These are phyloP conservation scores for Tholera decimalis DNA, from an alignment of 2,888 invertebrate species.

Conservation along the genomic window DNA sequence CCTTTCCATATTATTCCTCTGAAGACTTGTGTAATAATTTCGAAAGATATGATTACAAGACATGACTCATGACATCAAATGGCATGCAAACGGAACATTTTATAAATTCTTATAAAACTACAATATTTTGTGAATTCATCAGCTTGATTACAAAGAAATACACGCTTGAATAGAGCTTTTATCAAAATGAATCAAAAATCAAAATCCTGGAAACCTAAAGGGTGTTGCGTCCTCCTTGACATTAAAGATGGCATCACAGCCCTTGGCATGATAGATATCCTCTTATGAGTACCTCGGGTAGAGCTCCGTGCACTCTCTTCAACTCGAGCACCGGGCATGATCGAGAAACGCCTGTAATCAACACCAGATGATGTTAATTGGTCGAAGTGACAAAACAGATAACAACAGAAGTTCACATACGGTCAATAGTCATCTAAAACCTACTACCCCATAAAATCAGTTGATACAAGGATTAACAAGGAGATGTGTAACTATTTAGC, in stretches of 20 bases:
- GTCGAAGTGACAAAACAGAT: not conserved
- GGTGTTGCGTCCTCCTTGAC: conserved; percentile 68
- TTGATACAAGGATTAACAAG: too few species aligned
- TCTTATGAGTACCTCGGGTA: conserved; percentile 63
- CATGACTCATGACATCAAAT: not conserved
- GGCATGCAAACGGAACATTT: not conserved
- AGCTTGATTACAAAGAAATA: too few species aligned
- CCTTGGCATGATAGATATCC: conserved; percentile 81
- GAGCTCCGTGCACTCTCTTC: conserved; percentile 68
- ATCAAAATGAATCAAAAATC: conserved; percentile 68
- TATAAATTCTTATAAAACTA: conserved; percentile 3
- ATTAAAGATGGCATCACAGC: conserved; percentile 73
- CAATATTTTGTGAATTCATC: not conserved
- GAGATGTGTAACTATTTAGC: too few species aligned
- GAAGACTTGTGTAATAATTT: not conserved
- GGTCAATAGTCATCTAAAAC: not conserved
- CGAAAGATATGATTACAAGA: not conserved
- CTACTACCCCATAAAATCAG: too few species aligned
- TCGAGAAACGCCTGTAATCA: conserved; percentile 82
- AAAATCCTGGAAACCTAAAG: conserved; percentile 83
- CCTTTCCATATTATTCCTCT: not conserved
- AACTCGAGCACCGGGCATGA: conserved; percentile 81
- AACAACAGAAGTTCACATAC: conserved; percentile 8
- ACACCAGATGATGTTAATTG: conserved; percentile 53
- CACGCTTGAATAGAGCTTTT: too few species aligned